Conservation (phyloP, 2,888 invertebrate genomes). For the Aquatica leii region DNA sequence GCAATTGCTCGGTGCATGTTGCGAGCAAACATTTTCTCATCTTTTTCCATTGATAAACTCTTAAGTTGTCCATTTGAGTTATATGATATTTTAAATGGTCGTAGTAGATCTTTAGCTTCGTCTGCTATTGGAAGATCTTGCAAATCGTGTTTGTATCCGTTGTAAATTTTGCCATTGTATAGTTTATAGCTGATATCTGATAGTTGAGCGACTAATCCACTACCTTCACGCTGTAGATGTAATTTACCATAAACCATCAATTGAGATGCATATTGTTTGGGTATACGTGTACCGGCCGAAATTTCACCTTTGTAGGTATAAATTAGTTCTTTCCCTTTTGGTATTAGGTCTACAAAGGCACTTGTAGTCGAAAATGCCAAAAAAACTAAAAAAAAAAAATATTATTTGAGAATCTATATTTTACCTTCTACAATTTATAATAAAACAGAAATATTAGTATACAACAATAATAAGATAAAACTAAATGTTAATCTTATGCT, state of each 20-base stretch:
- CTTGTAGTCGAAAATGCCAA: constrained; percentile 30
- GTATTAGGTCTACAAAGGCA: constrained; percentile 39
- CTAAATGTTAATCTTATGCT: too few species aligned
- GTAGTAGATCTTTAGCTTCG: constrained; percentile 34
- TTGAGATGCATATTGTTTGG: constrained; percentile 50
- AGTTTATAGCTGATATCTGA: constrained; percentile 48
- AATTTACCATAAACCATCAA: constrained; percentile 53
- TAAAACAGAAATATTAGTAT: too few species aligned
- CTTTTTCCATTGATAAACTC: constrained; percentile 46
- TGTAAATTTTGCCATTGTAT: constrained; percentile 49
- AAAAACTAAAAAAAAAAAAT: constrained; percentile 32
- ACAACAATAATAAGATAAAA: too few species aligned
- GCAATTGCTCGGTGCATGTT: constrained; percentile 58
- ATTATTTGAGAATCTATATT: constrained; percentile 4
- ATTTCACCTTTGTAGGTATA: constrained; percentile 54
- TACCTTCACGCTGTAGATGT: constrained; percentile 49
- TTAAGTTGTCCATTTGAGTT: constrained; percentile 35
- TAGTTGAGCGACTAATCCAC: constrained; percentile 50
- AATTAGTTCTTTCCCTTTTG: constrained; percentile 53
- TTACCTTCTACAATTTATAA: background rate
- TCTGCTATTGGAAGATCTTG: constrained; percentile 30
- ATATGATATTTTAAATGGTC: constrained; percentile 37
- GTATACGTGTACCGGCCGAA: constrained; percentile 51
- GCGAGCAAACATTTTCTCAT: constrained; percentile 52
- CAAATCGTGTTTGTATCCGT: constrained; percentile 24